Percentiles rank a stretch among this genome's conserved stretches.
Evolutionary conservation across 2,888 invertebrate genomes (phyloP).

Genomic region (Aphodius granarius): DNA sequence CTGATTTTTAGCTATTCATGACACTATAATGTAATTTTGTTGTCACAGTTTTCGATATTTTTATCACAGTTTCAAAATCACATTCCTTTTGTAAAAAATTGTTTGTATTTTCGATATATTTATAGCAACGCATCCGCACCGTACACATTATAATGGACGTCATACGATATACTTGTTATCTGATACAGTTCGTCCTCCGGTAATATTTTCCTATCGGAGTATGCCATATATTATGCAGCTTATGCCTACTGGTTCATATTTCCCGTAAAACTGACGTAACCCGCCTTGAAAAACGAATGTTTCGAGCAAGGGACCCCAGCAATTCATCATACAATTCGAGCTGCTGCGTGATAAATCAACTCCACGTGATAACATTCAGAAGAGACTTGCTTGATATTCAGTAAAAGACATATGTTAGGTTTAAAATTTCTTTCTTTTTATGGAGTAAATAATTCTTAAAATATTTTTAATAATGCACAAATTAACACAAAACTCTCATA

Average conservation of each 20-base stretch:
- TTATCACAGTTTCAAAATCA: too few species aligned
- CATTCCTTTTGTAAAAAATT: too few species aligned
- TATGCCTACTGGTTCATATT: not conserved
- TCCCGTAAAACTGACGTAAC: not conserved
- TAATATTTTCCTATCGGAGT: not conserved
- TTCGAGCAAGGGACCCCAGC: not conserved
- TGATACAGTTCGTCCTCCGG: not conserved
- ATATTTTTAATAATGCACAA: too few species aligned
- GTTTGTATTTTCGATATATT: too few species aligned
- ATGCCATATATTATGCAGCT: not conserved
- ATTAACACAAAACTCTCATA: too few species aligned
- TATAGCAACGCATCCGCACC: too few species aligned
- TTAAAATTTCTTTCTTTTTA: not conserved
- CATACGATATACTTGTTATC: not conserved
- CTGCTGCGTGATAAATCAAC: not conserved
- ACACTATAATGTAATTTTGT: too few species aligned
- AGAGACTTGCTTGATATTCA: not conserved
- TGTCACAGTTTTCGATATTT: too few species aligned
- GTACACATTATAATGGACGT: not conserved
- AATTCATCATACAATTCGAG: not conserved
- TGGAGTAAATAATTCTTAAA: too few species aligned
- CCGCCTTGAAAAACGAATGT: not conserved
- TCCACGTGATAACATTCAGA: not conserved
- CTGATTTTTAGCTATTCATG: too few species aligned
- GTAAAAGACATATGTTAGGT: not conserved